Evolutionary conservation across 2,888 invertebrate genomes (phyloP), one percentile per base, ranked within the genome.

Genomic region (Megamerina dolium): DNA sequence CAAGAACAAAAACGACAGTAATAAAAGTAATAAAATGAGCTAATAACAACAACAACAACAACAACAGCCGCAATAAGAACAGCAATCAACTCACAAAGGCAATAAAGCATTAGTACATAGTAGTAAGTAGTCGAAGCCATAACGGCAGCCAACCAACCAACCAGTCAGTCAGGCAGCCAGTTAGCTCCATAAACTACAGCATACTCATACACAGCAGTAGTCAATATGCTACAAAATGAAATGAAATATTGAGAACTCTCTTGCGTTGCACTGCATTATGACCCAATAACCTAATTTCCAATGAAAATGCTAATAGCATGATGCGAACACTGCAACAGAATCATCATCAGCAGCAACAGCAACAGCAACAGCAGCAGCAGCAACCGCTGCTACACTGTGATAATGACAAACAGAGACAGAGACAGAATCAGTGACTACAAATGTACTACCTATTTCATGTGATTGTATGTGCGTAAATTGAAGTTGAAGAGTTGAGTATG

Each of bases 261-360:
- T 32, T 14, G 31, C 31, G 31, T 31, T 16, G 57, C 63, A 65
- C 64, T 61, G 57, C 66, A 66, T 64, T 64, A 66, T 64, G 63
- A 64, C 63, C 63, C 56, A 64, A 58, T 64, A 64, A 64, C 63
- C 63, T 45, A 66, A 64, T 51, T 55, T 52, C 43, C 19, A 36
- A 46, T 23, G 45, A 35, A 50, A 38, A 43, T 36, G 20, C 31
- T 31, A 36, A n/a, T 32, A 23, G 37, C 32, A 31, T n/a, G n/a
- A n/a, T n/a, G n/a, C n/a, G n/a, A n/a, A n/a, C n/a, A n/a, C n/a
- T n/a, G n/a, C n/a, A n/a, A n/a, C n/a, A n/a, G n/a, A n/a, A n/a
- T 18, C 35, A 26, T 12, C 31, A 16, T 10, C 31, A 12, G 29
- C 37, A 37, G 37, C 41, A 31, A 38, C 21, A 40, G 36, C 34